Percentiles rank a stretch among this genome's conserved stretches.
Evolutionary conservation across 1,140 invertebrate species (phyloP).

Genomic region (Apis laboriosa): DNA sequence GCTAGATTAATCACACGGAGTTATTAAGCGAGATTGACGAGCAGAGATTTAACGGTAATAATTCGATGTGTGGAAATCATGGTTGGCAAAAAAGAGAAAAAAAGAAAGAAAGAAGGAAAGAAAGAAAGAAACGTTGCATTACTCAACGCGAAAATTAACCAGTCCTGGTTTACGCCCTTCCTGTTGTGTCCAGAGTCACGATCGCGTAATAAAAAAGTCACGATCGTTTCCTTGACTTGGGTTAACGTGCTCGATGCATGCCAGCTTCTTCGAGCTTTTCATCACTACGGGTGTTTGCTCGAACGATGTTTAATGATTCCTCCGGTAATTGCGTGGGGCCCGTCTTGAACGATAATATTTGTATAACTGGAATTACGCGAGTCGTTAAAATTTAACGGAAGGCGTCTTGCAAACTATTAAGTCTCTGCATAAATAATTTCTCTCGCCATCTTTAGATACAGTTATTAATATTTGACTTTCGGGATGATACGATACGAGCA

Average conservation of each 20-base stretch:
- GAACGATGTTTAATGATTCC: constrained; percentile 15
- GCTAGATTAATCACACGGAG: constrained; percentile 24
- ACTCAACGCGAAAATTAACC: constrained; percentile 29
- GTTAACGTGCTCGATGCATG: constrained; percentile 23
- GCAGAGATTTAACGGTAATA: constrained; percentile 30
- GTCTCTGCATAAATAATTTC: too few species aligned
- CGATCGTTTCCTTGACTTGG: constrained; percentile 18
- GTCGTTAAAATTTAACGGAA: background rate
- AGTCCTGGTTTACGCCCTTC: constrained; percentile 6
- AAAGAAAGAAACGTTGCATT: background rate
- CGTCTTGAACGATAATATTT: background rate
- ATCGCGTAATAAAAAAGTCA: constrained; percentile 6
- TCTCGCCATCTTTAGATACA: too few species aligned
- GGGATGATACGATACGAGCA: too few species aligned
- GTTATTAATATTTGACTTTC: too few species aligned
- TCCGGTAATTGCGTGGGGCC: background rate
- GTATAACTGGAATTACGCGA: background rate
- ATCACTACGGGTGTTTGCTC: constrained; percentile 31
- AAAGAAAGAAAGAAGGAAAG: background rate
- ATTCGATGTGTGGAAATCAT: constrained; percentile 25
- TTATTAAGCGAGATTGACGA: constrained; percentile 35
- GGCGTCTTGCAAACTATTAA: background rate
- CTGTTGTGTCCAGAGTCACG: background rate
- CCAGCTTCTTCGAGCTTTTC: background rate
- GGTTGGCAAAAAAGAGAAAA: background rate